Evolutionary conservation across 2,888 invertebrate species (phyloP).

Genomic region (Fabriciana adippe): DNA sequence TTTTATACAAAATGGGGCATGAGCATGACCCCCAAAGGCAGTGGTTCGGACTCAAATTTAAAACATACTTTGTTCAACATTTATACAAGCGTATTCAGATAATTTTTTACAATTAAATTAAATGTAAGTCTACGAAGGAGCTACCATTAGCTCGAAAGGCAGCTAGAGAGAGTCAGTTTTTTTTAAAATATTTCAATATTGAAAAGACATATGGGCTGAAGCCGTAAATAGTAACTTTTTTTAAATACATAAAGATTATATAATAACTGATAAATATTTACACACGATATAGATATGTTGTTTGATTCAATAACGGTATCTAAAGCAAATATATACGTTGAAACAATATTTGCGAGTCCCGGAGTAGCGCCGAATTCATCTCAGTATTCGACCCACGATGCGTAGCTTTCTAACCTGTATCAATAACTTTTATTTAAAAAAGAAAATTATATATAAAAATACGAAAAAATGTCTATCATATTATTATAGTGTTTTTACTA

Average conservation of each 20-base stretch:
- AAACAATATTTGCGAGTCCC: slow-evolving; percentile 11
- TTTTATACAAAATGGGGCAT: too few species aligned
- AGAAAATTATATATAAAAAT: slow-evolving; percentile 1
- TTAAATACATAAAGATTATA: too few species aligned
- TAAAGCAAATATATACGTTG: slow-evolving; percentile 1
- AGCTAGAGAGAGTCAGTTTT: background rate
- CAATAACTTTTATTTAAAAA: background rate
- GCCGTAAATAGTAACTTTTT: too few species aligned
- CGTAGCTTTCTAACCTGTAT: background rate
- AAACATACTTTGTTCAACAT: too few species aligned
- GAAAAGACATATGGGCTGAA: background rate
- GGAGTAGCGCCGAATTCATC: background rate
- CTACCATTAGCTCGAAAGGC: background rate
- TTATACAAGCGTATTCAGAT: too few species aligned
- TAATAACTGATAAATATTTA: too few species aligned
- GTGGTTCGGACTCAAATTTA: too few species aligned
- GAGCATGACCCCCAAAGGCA: too few species aligned
- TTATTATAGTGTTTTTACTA: background rate
- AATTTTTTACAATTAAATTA: too few species aligned
- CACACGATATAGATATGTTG: background rate
- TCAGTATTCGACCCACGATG: slow-evolving; percentile 1
- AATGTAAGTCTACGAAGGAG: background rate
- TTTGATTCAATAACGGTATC: slow-evolving; percentile 11
- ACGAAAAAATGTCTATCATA: background rate
- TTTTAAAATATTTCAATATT: slow-evolving; percentile 8